Conservation (phyloP, 1,140 invertebrate genomes). For the Coenobita brevimanus region DNA sequence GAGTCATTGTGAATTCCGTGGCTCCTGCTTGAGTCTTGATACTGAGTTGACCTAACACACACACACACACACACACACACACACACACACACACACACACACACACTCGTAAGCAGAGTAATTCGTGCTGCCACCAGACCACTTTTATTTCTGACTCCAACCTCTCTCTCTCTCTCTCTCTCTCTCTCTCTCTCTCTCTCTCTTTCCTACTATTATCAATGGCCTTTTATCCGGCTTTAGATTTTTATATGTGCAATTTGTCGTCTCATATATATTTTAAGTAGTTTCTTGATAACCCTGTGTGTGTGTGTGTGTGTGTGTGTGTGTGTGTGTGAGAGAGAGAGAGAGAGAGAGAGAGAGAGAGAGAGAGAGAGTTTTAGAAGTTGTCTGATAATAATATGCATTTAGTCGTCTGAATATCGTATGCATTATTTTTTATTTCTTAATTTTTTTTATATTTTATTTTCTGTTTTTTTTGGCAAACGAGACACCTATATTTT, state of each 20-base stretch:
- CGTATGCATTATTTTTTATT: no score
- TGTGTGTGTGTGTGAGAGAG: neutral
- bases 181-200: neutral
- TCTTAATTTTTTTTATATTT: no score
- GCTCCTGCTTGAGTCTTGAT: neutral
- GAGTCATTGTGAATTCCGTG: no score
- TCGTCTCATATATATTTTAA: neutral
- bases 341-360: neutral
- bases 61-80: neutral
- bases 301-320: neutral
- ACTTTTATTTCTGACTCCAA: no score
- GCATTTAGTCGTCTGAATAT: no score
- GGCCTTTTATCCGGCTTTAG: neutral
- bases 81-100: neutral
- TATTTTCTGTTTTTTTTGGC: no score
- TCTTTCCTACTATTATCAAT: neutral
- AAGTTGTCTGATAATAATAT: no score
- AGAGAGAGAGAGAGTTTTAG: no score
- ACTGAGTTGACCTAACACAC: no score
- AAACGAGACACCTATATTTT: no score
- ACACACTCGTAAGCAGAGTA: no score
- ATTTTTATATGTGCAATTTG: neutral
- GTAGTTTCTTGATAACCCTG: conserved; percentile 1
- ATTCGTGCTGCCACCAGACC: neutral
- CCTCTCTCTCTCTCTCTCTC: neutral